phyloP scores from a whole-genome alignment of 2,888 invertebrate species.

The Ariolimax columbianus region DNA sequence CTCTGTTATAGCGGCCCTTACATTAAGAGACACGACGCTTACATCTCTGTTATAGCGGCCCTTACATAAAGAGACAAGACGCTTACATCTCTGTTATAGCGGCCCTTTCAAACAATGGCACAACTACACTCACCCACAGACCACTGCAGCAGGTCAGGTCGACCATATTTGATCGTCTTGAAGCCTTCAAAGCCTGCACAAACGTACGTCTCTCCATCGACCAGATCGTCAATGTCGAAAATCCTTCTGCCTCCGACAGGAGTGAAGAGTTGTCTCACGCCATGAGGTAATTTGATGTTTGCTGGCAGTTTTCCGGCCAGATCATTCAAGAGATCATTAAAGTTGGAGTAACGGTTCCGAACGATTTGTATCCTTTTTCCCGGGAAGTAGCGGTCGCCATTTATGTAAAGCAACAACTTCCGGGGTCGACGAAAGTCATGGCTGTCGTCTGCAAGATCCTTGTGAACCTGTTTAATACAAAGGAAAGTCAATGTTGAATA shows the following conservation, averaged over 20 bases:
- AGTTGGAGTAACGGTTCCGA: conserved; percentile 74
- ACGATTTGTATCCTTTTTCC: conserved; percentile 77
- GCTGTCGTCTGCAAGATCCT: conserved; percentile 70
- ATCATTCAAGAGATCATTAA: conserved; percentile 77
- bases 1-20: no score
- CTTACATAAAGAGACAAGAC: no score
- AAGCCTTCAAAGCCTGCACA: conserved; percentile 79
- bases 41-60: no score
- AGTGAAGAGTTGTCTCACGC: conserved; percentile 78
- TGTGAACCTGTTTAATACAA: conserved; percentile 64
- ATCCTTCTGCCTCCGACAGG: conserved; percentile 73
- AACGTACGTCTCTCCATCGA: conserved; percentile 76
- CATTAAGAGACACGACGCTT: no score
- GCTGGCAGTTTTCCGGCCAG: conserved; percentile 76
- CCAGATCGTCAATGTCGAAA: conserved; percentile 73
- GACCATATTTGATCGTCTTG: conserved; percentile 76
- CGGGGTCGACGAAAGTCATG: conserved; percentile 74
- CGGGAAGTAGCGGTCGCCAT: conserved; percentile 78
- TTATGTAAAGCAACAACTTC: conserved; percentile 76
- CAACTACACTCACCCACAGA: conserved; percentile 63
- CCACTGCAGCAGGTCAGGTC: conserved; percentile 73
- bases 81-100: no score
- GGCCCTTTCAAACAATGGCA: no score
- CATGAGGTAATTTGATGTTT: conserved; percentile 75
- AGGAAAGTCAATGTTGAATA: no score